A percentile compares a stretch with the other conserved stretches of the same genome.
Evolutionary conservation across 1,140 invertebrate species (phyloP).

Genomic region (Drosophila kohkoa): DNA sequence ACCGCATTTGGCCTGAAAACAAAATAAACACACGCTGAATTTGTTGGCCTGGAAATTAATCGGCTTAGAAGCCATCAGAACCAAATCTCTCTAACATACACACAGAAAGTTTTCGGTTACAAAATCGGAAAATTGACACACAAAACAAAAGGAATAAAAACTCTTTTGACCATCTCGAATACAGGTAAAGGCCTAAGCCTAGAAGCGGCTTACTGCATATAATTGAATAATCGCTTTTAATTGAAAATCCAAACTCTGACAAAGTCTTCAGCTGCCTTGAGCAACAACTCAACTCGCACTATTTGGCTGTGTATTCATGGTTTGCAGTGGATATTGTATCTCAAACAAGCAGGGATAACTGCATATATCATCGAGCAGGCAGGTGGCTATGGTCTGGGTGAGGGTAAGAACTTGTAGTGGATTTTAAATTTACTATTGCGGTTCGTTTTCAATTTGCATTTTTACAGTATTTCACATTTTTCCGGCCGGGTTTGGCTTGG

Average conservation of each 20-base stretch:
- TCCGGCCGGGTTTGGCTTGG: constrained; percentile 1
- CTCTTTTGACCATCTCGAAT: constrained; percentile 18
- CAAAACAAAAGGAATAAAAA: not conserved
- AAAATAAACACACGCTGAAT: constrained; percentile 22
- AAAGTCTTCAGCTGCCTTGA: constrained; percentile 24
- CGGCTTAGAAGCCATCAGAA: constrained; percentile 41
- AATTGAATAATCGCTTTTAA: constrained; percentile 63
- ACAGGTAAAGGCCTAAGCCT: constrained; percentile 6
- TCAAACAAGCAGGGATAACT: constrained; percentile 28
- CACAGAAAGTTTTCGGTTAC: constrained; percentile 1
- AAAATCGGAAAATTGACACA: constrained; percentile 1
- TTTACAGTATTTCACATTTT: constrained; percentile 58
- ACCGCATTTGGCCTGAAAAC: not conserved
- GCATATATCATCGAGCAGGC: constrained; percentile 17
- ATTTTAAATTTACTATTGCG: constrained; percentile 71
- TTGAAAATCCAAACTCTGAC: constrained; percentile 60
- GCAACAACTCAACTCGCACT: constrained; percentile 23
- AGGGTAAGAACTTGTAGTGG: constrained; percentile 4
- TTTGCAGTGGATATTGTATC: constrained; percentile 25
- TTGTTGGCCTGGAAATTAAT: constrained; percentile 50
- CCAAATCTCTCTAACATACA: constrained; percentile 2
- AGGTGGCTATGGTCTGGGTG: no score
- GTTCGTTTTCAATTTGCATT: constrained; percentile 74
- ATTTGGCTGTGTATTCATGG: constrained; percentile 11
- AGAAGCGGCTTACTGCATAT: constrained; percentile 26